A percentile compares a stretch with the other conserved stretches of the same genome.
phyloP scores from a whole-genome alignment of 2,888 invertebrate species.

The Frankliniella intonsa region DNA sequence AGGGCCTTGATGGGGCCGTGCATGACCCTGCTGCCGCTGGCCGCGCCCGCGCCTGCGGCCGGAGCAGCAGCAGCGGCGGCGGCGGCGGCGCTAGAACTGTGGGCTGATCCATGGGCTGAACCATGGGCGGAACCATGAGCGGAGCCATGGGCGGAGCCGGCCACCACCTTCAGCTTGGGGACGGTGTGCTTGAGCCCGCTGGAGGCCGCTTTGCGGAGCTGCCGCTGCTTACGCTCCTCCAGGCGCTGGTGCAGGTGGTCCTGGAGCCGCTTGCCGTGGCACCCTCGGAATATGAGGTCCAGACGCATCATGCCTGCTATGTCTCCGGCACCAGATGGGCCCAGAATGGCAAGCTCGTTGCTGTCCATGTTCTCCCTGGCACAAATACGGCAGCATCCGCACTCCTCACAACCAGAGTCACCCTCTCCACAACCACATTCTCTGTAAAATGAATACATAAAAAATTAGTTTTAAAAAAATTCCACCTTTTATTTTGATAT shows the following conservation, averaged over 20 bases:
- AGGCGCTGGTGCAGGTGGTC: conserved; percentile 56
- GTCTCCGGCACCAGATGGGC: conserved; percentile 50
- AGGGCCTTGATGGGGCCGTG: conserved; percentile 18
- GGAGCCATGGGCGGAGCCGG: background rate
- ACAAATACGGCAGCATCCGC: conserved; percentile 88
- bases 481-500: too few species aligned
- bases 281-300: conserved; percentile 52
- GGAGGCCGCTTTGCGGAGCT: conserved; percentile 48
- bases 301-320: conserved; percentile 54
- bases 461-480: conserved; percentile 16
- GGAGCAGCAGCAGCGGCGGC: background rate
- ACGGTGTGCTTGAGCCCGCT: conserved; percentile 42
- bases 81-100: background rate
- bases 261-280: conserved; percentile 54
- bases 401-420: conserved; percentile 87
- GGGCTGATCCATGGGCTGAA: too few species aligned
- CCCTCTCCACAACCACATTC: conserved; percentile 94
- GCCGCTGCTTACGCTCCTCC: conserved; percentile 53
- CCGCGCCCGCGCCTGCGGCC: background rate
- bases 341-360: conserved; percentile 49
- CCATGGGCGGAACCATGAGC: too few species aligned
- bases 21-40: background rate
- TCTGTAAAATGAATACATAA: conserved; percentile 49
- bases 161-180: conserved; percentile 36
- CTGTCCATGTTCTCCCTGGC: conserved; percentile 63